A percentile compares a stretch with the other conserved stretches of the same genome.
Conservation (phyloP, 1,140 invertebrate genomes). For the Aphelinus atriplicis region DNA sequence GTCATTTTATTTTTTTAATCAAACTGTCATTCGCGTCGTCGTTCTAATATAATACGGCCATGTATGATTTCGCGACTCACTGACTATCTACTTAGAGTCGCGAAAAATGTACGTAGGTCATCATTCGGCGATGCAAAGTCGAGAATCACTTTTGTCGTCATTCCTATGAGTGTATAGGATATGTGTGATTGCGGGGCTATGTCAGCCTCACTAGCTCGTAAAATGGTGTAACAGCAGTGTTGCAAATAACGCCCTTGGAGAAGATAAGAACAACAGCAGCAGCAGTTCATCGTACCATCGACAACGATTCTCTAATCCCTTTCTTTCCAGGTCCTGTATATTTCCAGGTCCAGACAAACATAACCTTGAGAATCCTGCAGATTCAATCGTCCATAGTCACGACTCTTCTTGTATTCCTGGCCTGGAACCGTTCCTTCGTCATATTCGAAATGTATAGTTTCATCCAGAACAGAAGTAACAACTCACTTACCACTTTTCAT, state of each 20-base stretch:
- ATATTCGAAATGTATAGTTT: slow-evolving; percentile 42
- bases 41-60: not conserved
- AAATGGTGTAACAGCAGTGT: slow-evolving; percentile 21
- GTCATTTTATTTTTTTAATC: too few species aligned
- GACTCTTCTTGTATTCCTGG: not conserved
- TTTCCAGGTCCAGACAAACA: slow-evolving; percentile 51
- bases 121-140: too few species aligned
- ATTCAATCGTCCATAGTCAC: slow-evolving; percentile 50
- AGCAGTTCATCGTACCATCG: slow-evolving; percentile 26
- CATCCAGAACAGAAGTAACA: slow-evolving; percentile 17
- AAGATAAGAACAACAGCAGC: slow-evolving; percentile 33
- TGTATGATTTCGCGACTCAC: slow-evolving; percentile 9
- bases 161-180: not conserved
- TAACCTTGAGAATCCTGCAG: slow-evolving; percentile 65
- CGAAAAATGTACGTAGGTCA: too few species aligned
- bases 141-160: too few species aligned
- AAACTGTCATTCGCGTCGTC: not conserved
- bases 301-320: slow-evolving; percentile 62
- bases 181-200: not conserved
- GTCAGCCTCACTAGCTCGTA: slow-evolving; percentile 22
- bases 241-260: not conserved
- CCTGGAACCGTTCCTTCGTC: slow-evolving; percentile 52
- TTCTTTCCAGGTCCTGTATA: slow-evolving; percentile 62
- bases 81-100: too few species aligned
- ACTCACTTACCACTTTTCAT: not conserved